A percentile compares a stretch with the other conserved stretches of the same genome.
phyloP scores from a whole-genome alignment of 2,113 vertebrate genomes.

The Aphyosemion australe region DNA sequence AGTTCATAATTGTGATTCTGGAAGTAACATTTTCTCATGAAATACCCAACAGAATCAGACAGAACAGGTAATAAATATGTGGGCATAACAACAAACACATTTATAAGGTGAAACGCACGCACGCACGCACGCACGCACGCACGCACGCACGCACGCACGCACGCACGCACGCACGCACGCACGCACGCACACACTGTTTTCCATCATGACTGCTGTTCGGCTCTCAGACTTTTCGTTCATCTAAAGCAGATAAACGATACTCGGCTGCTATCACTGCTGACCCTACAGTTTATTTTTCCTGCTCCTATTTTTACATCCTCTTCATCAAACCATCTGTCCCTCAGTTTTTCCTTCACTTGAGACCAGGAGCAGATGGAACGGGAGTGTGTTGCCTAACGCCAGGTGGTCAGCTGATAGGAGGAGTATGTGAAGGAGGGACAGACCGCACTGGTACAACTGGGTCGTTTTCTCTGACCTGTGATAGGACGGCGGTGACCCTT shows the following conservation, averaged over 20 bases:
- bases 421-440: constrained; percentile 18
- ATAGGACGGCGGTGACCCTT: constrained; percentile 65
- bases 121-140: too few species aligned
- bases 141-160: too few species aligned
- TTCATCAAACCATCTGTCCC: constrained; percentile 56
- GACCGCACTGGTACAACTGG: constrained; percentile 38
- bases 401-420: constrained; percentile 49
- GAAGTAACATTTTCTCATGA: too few species aligned
- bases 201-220: constrained; percentile 1
- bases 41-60: too few species aligned
- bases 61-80: too few species aligned
- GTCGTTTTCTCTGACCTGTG: constrained; percentile 54
- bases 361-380: constrained; percentile 71
- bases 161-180: too few species aligned
- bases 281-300: constrained; percentile 72
- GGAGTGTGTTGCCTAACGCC: constrained; percentile 36
- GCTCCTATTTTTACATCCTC: constrained; percentile 55
- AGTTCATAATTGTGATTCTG: too few species aligned
- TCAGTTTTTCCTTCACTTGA: constrained; percentile 55
- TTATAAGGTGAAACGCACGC: too few species aligned
- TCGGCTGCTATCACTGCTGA: constrained; percentile 41
- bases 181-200: too few species aligned
- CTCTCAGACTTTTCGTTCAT: constrained; percentile 30
- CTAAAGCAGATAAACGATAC: constrained; percentile 56
- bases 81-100: too few species aligned